phyloP scores from a whole-genome alignment of 1,140 invertebrate genomes.

The Watersipora subatra region DNA sequence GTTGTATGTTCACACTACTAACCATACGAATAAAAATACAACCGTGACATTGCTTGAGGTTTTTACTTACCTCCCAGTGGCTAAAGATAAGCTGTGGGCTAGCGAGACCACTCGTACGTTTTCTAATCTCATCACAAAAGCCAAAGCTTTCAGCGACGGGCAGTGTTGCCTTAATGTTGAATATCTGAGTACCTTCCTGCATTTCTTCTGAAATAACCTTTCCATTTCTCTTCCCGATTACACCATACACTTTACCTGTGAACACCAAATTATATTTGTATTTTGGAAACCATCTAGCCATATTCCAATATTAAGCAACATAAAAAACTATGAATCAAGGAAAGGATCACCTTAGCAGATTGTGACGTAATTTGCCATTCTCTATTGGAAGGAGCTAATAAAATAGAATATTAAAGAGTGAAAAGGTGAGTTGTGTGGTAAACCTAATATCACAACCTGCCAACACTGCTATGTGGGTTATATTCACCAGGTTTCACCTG shows the following conservation, averaged over 20 bases:
- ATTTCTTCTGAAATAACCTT: slow-evolving; percentile 76
- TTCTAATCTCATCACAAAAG: slow-evolving; percentile 67
- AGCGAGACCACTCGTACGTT: slow-evolving; percentile 87
- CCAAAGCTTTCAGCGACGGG: slow-evolving; percentile 93
- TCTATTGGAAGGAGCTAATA: too few relatives aligned
- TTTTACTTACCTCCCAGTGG: slow-evolving; percentile 88
- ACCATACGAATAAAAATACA: background rate
- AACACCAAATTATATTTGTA: too few relatives aligned
- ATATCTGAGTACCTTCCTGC: slow-evolving; percentile 70
- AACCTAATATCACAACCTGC: too few relatives aligned
- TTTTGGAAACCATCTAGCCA: slow-evolving; percentile 2
- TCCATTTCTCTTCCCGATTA: slow-evolving; percentile 73
- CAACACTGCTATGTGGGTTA: too few relatives aligned
- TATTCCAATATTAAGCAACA: background rate
- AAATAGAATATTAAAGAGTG: too few relatives aligned
- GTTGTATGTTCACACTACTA: background rate
- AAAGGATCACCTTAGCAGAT: too few relatives aligned
- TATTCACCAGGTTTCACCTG: too few relatives aligned
- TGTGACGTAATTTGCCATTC: too few relatives aligned
- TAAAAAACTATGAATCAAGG: background rate
- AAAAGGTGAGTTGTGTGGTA: too few relatives aligned
- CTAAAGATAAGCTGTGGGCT: slow-evolving; percentile 88
- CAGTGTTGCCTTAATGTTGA: slow-evolving; percentile 71
- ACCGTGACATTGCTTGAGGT: background rate
- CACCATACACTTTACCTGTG: slow-evolving; percentile 80